Conservation (phyloP, 2,888 invertebrate genomes). For the Heliconius sara region DNA sequence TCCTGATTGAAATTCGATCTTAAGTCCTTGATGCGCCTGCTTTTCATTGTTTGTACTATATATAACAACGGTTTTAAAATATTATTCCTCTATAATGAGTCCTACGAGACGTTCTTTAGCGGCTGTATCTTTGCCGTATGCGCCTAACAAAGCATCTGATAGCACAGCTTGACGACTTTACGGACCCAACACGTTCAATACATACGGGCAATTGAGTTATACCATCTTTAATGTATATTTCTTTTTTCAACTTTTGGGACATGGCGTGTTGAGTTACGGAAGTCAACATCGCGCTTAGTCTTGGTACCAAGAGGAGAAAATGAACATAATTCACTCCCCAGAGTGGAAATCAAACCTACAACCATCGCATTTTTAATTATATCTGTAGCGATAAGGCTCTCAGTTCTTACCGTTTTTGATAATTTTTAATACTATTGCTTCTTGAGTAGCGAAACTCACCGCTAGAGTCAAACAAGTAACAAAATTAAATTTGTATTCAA, state of each 20-base stretch:
- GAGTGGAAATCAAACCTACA: neutral
- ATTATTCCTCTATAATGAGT: conserved; percentile 35
- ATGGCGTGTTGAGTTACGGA: too few relatives aligned
- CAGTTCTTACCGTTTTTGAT: too few relatives aligned
- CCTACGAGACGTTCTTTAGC: neutral
- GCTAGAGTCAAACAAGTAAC: too few relatives aligned
- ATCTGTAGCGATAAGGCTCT: too few relatives aligned
- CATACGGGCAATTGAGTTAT: conserved; percentile 30
- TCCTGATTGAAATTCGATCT: neutral
- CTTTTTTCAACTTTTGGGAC: too few relatives aligned
- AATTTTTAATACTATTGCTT: too few relatives aligned
- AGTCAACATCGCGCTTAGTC: too few relatives aligned
- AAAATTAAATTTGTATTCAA: too few relatives aligned
- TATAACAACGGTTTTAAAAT: neutral
- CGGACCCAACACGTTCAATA: conserved; percentile 15
- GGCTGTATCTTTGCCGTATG: conserved; percentile 28
- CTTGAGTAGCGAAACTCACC: too few relatives aligned
- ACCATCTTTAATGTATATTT: too few relatives aligned
- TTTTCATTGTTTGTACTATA: neutral
- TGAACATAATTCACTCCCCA: too few relatives aligned
- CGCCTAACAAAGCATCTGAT: conserved; percentile 43
- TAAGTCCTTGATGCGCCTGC: neutral
- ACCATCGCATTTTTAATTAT: neutral
- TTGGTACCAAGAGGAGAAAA: too few relatives aligned
- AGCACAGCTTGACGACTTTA: conserved; percentile 35